Conservation (phyloP, 1,140 invertebrate genomes). For the Caenorhabditis latens region DNA sequence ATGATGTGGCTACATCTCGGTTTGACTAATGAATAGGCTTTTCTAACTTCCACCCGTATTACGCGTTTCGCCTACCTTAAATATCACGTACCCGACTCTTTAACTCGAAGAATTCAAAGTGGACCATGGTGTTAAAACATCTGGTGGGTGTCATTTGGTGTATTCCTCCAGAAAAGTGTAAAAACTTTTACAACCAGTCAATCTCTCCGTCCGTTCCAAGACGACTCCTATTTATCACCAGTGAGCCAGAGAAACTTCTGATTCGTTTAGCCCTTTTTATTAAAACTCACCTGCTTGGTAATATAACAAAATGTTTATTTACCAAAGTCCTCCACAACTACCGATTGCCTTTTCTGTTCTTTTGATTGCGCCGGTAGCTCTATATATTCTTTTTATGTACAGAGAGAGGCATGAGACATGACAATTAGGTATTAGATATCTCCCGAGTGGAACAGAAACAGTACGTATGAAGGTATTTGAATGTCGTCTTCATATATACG, state of each 20-base stretch:
- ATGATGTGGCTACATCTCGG: background rate
- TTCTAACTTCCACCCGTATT: too few species aligned
- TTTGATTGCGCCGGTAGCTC: background rate
- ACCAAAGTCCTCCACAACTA: slow-evolving; percentile 17
- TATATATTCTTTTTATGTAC: slow-evolving; percentile 20
- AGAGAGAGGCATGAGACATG: background rate
- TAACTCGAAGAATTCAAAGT: too few species aligned
- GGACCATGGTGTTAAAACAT: background rate
- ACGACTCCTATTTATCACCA: slow-evolving; percentile 50
- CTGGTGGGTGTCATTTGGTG: slow-evolving; percentile 45
- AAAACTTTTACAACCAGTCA: slow-evolving; percentile 36
- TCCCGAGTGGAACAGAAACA: background rate
- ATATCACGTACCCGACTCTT: too few species aligned
- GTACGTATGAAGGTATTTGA: slow-evolving; percentile 15
- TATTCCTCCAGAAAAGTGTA: slow-evolving; percentile 6
- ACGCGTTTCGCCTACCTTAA: too few species aligned
- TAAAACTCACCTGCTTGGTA: background rate
- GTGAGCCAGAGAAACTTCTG: too few species aligned
- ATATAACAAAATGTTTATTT: slow-evolving; percentile 20
- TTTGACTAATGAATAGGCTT: too few species aligned
- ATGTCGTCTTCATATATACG: background rate
- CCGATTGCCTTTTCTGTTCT: slow-evolving; percentile 17
- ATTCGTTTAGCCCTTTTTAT: background rate
- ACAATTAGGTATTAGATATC: slow-evolving; percentile 54
- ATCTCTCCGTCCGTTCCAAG: background rate